These are phyloP conservation scores for Dolichotis patagonum DNA, from an alignment of 2,113 vertebrate species.

Conservation along the genomic window DNA sequence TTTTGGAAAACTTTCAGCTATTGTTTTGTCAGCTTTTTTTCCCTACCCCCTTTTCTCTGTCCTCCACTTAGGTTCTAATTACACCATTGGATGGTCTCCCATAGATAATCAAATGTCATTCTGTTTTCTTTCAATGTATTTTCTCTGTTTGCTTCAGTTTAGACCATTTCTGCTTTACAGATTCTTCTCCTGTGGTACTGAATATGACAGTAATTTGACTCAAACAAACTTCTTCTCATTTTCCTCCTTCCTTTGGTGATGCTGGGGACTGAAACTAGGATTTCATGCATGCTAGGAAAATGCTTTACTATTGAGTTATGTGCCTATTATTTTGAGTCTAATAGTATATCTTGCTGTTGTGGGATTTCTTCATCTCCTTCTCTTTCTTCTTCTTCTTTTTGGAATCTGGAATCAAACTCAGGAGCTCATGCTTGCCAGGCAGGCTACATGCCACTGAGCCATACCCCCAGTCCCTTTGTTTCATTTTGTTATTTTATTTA, in stretches of 20 bases:
- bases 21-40: not conserved
- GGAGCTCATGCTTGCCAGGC: not conserved
- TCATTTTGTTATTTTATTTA: not conserved
- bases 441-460: not conserved
- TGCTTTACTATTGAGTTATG: not conserved
- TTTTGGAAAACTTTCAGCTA: not conserved
- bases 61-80: not conserved
- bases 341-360: not conserved
- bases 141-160: not conserved
- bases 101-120: not conserved
- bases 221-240: not conserved
- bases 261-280: not conserved
- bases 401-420: not conserved
- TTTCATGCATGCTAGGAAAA: not conserved
- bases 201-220: not conserved
- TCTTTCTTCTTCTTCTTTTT: not conserved
- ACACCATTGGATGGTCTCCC: not conserved
- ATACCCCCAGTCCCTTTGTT: not conserved
- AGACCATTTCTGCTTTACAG: not conserved
- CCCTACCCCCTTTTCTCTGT: not conserved
- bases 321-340: not conserved
- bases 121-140: not conserved
- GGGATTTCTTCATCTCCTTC: not conserved
- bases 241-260: no score
- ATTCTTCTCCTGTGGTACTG: not conserved